Conservation (phyloP, 2,797 vertebrate species). For the Gobionotothen gibberifrons region DNA sequence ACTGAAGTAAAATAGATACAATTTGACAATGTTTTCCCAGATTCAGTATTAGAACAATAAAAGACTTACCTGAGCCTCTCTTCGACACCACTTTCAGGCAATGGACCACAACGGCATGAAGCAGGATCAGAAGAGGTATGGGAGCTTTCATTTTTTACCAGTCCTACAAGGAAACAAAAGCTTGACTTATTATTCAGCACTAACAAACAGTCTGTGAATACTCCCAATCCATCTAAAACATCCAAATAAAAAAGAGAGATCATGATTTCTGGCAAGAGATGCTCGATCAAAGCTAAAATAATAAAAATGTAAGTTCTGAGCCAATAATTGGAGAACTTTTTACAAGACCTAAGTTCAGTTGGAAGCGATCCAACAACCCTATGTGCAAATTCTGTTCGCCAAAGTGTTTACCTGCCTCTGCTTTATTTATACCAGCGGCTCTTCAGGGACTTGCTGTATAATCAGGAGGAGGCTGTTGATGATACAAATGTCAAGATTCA, state of each 20-base stretch:
- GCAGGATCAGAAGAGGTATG: constrained; percentile 92
- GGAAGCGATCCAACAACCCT: constrained; percentile 8
- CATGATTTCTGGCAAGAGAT: constrained; percentile 28
- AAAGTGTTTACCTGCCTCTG: constrained; percentile 26
- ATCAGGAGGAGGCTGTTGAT: constrained; percentile 48
- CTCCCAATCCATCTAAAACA: constrained; percentile 13
- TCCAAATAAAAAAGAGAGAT: constrained; percentile 15
- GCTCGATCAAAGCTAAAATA: constrained; percentile 19
- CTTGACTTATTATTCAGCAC: constrained; percentile 39
- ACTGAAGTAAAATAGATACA: background rate
- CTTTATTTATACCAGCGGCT: constrained; percentile 48
- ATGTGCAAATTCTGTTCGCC: constrained; percentile 17
- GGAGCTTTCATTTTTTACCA: constrained; percentile 93
- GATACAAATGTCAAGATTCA: constrained; percentile 58
- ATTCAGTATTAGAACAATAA: background rate
- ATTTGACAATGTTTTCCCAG: background rate
- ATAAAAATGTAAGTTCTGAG: constrained; percentile 18
- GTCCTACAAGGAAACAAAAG: constrained; percentile 74
- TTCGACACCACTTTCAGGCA: constrained; percentile 97
- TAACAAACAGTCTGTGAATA: constrained; percentile 7
- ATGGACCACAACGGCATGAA: constrained; percentile 91
- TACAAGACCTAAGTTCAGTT: constrained; percentile 29
- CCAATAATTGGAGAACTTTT: constrained; percentile 39
- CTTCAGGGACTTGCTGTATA: constrained; percentile 52
- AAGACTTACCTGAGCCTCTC: constrained; percentile 95